A percentile compares a stretch with the other conserved stretches of the same genome.
Conservation (phyloP, 1,140 invertebrate species). For the Lordiphosa stackelbergi region DNA sequence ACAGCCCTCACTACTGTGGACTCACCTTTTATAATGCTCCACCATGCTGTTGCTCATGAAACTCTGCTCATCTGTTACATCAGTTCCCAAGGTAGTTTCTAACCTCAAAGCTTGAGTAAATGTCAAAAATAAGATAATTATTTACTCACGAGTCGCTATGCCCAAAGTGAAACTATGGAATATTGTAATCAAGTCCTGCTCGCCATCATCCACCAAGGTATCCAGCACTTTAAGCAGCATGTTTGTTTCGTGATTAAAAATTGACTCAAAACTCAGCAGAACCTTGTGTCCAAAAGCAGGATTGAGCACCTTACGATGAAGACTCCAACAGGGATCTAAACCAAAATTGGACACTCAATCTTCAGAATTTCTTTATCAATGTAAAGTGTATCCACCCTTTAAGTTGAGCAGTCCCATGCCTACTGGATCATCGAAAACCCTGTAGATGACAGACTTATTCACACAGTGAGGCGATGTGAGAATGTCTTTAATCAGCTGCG, state of each 20-base stretch:
- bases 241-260: slow-evolving; percentile 55
- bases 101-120: neutral
- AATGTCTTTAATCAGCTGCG: slow-evolving; percentile 61
- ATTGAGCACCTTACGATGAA: slow-evolving; percentile 62
- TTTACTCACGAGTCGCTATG: slow-evolving; percentile 60
- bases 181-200: slow-evolving; percentile 44
- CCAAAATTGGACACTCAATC: no score
- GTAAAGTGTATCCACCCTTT: slow-evolving; percentile 22
- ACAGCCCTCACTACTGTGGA: neutral
- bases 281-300: slow-evolving; percentile 67
- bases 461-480: slow-evolving; percentile 65
- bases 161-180: slow-evolving; percentile 56
- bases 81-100: slow-evolving; percentile 71
- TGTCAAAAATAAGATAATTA: neutral
- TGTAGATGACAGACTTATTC: slow-evolving; percentile 65
- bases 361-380: no score
- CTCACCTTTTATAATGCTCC: slow-evolving; percentile 59
- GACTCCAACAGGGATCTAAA: slow-evolving; percentile 51
- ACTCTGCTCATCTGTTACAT: slow-evolving; percentile 32
- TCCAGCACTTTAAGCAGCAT: slow-evolving; percentile 38
- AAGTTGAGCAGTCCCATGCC: slow-evolving; percentile 62
- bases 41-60: slow-evolving; percentile 38
- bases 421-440: slow-evolving; percentile 53
- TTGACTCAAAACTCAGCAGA: slow-evolving; percentile 57
- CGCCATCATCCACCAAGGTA: slow-evolving; percentile 17